These are phyloP conservation scores for Oncorhynchus mykiss DNA, from an alignment of 2,113 vertebrate genomes.

Conservation along the genomic window DNA sequence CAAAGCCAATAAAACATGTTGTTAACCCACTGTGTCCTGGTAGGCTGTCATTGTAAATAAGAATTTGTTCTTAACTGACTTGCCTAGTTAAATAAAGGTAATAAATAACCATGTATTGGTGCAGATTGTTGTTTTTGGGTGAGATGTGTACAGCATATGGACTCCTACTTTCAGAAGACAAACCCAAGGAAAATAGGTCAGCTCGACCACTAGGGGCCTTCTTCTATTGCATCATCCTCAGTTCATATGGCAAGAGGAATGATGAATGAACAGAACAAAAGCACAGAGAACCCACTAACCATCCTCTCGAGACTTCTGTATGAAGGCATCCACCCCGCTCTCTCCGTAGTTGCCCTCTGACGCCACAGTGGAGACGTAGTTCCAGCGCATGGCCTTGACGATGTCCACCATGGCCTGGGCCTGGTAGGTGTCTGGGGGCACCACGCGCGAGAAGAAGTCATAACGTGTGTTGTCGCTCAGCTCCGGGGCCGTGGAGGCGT, in stretches of 20 bases:
- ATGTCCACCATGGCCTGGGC: slow-evolving; percentile 99
- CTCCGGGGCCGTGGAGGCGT: slow-evolving; percentile 96
- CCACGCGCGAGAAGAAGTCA: slow-evolving; percentile 97
- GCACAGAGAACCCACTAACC: slow-evolving; percentile 76
- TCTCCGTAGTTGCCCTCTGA: slow-evolving; percentile 98
- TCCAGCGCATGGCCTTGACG: slow-evolving; percentile 91
- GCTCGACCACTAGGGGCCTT: too few relatives aligned
- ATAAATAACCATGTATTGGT: too few relatives aligned
- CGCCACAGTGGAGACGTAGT: slow-evolving; percentile 92
- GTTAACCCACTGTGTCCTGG: too few relatives aligned
- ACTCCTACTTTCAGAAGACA: too few relatives aligned
- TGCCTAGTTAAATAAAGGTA: too few relatives aligned
- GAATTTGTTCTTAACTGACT: too few relatives aligned
- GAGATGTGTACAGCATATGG: not conserved
- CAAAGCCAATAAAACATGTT: too few relatives aligned
- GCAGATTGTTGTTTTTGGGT: too few relatives aligned
- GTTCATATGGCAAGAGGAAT: too few relatives aligned
- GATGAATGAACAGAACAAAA: not conserved
- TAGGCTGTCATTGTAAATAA: too few relatives aligned
- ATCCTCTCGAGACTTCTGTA: slow-evolving; percentile 92
- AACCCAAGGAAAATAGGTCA: too few relatives aligned
- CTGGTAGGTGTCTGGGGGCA: slow-evolving; percentile 97
- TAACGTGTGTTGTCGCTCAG: slow-evolving; percentile 97
- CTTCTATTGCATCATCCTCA: too few relatives aligned
- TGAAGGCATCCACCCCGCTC: slow-evolving; percentile 94